Conservation (phyloP, 1,140 invertebrate genomes). For the Lamellibrachia luymesi region DNA sequence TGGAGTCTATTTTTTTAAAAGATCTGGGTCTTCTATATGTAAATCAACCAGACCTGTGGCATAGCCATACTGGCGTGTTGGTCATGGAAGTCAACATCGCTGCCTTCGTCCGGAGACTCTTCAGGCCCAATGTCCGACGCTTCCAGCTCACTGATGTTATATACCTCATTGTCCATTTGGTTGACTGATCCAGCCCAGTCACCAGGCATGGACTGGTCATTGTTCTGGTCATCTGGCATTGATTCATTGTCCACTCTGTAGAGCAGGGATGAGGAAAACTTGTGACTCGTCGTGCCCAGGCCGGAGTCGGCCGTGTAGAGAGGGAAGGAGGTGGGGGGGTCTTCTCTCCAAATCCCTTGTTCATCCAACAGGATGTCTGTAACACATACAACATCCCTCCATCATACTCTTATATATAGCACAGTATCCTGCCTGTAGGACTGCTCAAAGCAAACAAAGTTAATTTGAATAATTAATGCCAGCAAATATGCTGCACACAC, state of each 20-base stretch:
- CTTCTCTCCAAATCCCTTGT: constrained; percentile 17
- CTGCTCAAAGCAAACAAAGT: too few species aligned
- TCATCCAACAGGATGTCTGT: constrained; percentile 24
- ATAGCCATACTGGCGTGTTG: background rate
- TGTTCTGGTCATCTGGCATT: background rate
- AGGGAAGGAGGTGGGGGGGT: background rate
- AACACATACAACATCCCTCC: background rate
- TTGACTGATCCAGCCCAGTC: background rate
- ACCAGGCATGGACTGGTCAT: background rate
- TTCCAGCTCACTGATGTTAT: constrained; percentile 29
- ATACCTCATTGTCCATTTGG: constrained; percentile 22
- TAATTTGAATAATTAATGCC: too few species aligned
- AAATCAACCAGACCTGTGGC: background rate
- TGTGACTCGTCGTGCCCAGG: background rate
- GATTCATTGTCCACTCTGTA: background rate
- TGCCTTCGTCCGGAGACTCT: background rate
- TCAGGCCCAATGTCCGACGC: background rate
- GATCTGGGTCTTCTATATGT: background rate
- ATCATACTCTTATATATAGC: too few species aligned
- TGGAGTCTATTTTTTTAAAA: too few species aligned
- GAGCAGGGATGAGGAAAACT: background rate
- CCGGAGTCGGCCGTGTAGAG: background rate
- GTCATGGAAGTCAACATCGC: background rate
- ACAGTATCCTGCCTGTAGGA: too few species aligned
- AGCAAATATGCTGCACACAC: too few species aligned